phyloP scores from a whole-genome alignment of 2,113 vertebrate species.

The Rynchops niger region DNA sequence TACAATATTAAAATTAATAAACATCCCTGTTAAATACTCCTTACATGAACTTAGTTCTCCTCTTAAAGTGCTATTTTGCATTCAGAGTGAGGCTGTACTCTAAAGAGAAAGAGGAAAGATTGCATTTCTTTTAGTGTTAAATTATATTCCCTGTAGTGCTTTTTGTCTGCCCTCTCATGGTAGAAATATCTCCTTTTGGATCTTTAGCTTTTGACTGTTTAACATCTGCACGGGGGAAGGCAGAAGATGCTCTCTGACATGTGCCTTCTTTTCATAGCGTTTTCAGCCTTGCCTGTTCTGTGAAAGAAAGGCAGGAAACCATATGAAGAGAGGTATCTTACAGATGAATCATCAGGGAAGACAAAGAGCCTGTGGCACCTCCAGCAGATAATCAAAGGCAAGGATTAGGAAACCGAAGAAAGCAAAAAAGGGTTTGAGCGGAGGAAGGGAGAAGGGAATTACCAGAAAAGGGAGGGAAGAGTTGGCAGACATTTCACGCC shows the following conservation, averaged over 20 bases:
- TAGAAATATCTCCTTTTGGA: neutral
- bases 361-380: neutral
- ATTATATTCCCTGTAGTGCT: neutral
- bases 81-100: neutral
- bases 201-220: neutral
- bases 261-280: neutral
- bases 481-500: neutral
- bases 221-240: neutral
- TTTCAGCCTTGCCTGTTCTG: neutral
- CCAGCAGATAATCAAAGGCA: neutral
- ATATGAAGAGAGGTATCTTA: neutral
- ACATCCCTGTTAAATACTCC: neutral
- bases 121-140: neutral
- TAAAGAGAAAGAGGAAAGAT: neutral
- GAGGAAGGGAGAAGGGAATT: conserved; percentile 9
- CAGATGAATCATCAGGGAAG: neutral
- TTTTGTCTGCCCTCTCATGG: neutral
- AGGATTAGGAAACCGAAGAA: neutral
- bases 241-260: neutral
- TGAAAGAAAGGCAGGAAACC: neutral
- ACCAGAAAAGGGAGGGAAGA: conserved; percentile 38
- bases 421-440: neutral
- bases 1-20: neutral
- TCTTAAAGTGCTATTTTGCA: neutral
- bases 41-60: neutral